Evolutionary conservation across 2,888 invertebrate genomes (phyloP).

Genomic region (Lasioglossum zephyrum): DNA sequence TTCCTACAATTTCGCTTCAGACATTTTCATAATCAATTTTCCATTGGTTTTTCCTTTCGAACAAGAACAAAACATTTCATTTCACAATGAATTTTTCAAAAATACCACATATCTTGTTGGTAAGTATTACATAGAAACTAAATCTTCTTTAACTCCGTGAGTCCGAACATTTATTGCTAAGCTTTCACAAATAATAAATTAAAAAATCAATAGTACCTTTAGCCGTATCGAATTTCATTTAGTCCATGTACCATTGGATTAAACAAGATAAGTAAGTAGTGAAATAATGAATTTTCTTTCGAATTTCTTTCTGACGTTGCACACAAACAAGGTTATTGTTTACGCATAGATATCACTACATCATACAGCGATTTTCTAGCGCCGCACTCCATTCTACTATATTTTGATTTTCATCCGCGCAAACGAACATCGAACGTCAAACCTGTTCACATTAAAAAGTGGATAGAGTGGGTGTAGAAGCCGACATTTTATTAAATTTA

Average conservation of each 20-base stretch:
- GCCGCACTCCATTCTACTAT: not conserved
- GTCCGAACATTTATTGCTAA: not conserved
- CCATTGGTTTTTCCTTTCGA: not conserved
- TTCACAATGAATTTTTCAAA: no score
- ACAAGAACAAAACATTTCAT: not conserved
- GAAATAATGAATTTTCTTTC: not conserved
- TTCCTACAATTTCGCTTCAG: not conserved
- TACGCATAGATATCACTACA: not conserved
- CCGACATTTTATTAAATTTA: slow-evolving; percentile 45
- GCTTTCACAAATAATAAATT: not conserved
- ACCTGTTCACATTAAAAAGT: not conserved
- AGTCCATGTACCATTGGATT: not conserved
- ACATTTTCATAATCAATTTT: not conserved
- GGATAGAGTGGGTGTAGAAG: not conserved
- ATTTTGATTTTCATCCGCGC: slow-evolving; percentile 12
- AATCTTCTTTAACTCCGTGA: not conserved
- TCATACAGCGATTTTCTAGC: slow-evolving; percentile 11
- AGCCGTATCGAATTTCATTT: not conserved
- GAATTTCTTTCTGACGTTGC: not conserved
- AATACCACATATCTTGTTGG: no score
- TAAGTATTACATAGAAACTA: no score
- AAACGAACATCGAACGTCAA: not conserved
- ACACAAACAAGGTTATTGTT: not conserved
- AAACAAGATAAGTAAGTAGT: not conserved
- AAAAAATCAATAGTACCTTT: not conserved